phyloP scores from a whole-genome alignment of 2,888 invertebrate species.

The Schizaphis graminum region DNA sequence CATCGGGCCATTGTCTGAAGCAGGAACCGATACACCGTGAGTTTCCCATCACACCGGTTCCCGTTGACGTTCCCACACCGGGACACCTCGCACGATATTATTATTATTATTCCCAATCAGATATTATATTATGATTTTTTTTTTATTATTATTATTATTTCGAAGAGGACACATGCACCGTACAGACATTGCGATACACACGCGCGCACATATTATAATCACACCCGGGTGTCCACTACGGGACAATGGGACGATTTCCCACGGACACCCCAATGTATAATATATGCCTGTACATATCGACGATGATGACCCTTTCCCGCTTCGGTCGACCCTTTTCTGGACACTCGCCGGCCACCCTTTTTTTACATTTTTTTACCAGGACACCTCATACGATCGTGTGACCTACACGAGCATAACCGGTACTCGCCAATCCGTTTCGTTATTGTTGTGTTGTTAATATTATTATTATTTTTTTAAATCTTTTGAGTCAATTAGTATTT shows the following conservation, averaged over 20 bases:
- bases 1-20: background rate
- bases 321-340: conserved; percentile 1
- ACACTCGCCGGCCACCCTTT: conserved; percentile 19
- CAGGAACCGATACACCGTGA: background rate
- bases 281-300: background rate
- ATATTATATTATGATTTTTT: background rate
- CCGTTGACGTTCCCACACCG: conserved; percentile 44
- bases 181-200: conserved; percentile 45
- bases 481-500: conserved; percentile 6
- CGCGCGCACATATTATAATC: background rate
- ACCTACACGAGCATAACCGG: conserved; percentile 52
- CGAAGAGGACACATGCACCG: conserved; percentile 6
- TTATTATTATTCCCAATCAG: conserved; percentile 42
- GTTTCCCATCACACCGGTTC: conserved; percentile 39
- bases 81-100: conserved; percentile 20
- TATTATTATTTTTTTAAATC: background rate
- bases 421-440: background rate
- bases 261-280: conserved; percentile 25
- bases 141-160: background rate
- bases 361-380: background rate
- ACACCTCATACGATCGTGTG: conserved; percentile 28
- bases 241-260: conserved; percentile 63
- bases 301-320: conserved; percentile 32
- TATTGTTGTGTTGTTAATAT: background rate
- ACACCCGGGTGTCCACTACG: conserved; percentile 38